Conservation (phyloP, 2,888 invertebrate genomes). For the Polyommatus iphigenia region DNA sequence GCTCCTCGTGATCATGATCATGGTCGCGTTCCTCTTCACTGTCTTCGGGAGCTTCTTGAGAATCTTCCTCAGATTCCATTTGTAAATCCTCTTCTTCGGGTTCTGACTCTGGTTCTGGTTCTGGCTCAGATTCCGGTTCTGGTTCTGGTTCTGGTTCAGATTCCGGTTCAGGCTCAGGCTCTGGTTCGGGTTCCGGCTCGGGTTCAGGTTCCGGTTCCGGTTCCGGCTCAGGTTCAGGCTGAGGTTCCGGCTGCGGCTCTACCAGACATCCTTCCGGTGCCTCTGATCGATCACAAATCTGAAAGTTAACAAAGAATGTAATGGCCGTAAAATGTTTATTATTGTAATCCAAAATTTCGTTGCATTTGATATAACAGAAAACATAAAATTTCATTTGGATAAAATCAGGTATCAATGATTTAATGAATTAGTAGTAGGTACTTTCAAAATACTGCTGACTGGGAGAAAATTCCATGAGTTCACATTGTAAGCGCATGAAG, state of each 20-base stretch:
- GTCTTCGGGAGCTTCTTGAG: conserved; percentile 58
- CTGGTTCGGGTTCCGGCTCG: conserved; percentile 62
- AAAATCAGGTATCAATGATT: no score
- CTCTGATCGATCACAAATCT: conserved; percentile 65
- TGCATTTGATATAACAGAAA: no score
- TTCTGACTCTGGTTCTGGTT: conserved; percentile 57
- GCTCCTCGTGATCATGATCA: conserved; percentile 32
- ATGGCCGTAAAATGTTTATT: not conserved
- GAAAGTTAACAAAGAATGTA: conserved; percentile 13
- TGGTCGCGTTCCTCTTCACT: conserved; percentile 36
- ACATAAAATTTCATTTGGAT: no score
- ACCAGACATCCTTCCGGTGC: conserved; percentile 55
- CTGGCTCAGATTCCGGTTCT: conserved; percentile 56
- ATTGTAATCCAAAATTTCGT: no score
- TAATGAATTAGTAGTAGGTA: no score
- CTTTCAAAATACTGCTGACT: no score
- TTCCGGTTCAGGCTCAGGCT: conserved; percentile 42
- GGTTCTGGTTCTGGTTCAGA: conserved; percentile 48
- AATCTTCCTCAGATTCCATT: conserved; percentile 59
- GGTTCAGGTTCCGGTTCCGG: conserved; percentile 53
- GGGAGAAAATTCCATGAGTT: no score
- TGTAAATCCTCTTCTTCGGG: conserved; percentile 61
- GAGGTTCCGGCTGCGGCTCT: conserved; percentile 49
- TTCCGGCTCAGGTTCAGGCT: conserved; percentile 50
- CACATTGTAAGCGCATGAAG: no score